Percentiles rank a stretch among this genome's conserved stretches.
phyloP scores from a whole-genome alignment of 2,888 invertebrate genomes.

The Meta bourneti region DNA sequence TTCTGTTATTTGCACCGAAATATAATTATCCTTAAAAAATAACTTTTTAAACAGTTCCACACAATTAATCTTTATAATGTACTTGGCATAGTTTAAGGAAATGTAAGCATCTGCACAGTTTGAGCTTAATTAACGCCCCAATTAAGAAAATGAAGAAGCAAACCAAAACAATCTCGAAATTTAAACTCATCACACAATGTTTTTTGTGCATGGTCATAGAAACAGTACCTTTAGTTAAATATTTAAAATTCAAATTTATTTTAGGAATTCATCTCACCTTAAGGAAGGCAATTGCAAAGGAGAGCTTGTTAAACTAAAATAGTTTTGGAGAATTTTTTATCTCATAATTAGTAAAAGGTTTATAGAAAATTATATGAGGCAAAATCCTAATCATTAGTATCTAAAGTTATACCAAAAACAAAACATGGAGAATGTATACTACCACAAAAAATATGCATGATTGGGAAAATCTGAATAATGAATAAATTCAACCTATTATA shows the following conservation, averaged over 20 bases:
- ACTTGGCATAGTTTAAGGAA: not conserved
- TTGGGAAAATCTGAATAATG: no score
- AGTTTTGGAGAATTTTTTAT: no score
- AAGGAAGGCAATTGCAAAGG: not conserved
- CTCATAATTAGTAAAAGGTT: no score
- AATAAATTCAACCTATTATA: no score
- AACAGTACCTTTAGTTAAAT: not conserved
- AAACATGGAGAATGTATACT: no score
- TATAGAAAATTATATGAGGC: no score
- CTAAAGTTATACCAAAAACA: no score
- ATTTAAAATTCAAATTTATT: not conserved
- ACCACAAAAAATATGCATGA: no score
- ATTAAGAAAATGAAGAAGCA: not conserved
- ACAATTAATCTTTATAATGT: constrained; percentile 1
- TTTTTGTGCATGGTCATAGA: not conserved
- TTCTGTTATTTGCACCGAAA: not conserved
- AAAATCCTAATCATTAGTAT: no score
- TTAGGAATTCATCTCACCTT: not conserved
- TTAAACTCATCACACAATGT: not conserved
- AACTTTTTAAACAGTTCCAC: not conserved
- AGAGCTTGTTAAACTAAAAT: no score
- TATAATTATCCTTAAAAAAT: not conserved
- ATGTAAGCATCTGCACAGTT: not conserved
- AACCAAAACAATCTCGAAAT: not conserved
- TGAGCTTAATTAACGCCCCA: not conserved